Conservation (phyloP, 2,113 vertebrate species). For the Vulpes vulpes region DNA sequence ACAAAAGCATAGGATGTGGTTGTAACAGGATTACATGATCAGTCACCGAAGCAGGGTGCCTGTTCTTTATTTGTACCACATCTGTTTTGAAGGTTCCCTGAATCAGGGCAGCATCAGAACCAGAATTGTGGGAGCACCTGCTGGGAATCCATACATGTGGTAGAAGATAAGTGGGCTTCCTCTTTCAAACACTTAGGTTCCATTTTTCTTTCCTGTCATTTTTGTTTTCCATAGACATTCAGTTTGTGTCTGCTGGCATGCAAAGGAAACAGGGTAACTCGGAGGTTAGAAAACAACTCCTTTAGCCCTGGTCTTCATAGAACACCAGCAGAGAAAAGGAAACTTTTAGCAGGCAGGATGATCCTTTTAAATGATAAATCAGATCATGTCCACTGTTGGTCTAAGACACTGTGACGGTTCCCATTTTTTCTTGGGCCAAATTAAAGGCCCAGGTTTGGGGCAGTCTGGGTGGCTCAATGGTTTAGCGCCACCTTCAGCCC, state of each 20-base stretch:
- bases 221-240: neutral
- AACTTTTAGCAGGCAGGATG: neutral
- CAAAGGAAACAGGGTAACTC: slow-evolving; percentile 18
- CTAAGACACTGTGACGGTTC: neutral
- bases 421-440: neutral
- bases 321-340: neutral
- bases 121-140: neutral
- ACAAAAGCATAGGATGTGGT: neutral
- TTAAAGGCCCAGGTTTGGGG: neutral
- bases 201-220: neutral
- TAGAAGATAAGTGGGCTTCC: neutral
- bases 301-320: neutral
- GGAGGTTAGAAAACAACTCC: neutral
- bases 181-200: neutral
- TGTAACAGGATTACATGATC: neutral
- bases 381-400: neutral
- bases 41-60: neutral
- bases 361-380: neutral
- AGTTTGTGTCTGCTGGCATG: neutral
- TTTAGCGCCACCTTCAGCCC: no score
- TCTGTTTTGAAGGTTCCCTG: neutral
- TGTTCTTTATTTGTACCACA: neutral
- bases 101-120: neutral
- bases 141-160: neutral
- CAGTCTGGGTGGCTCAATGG: no score